Conservation (phyloP, 2,113 vertebrate genomes). For the Calyptommatus sinebrachiatus region DNA sequence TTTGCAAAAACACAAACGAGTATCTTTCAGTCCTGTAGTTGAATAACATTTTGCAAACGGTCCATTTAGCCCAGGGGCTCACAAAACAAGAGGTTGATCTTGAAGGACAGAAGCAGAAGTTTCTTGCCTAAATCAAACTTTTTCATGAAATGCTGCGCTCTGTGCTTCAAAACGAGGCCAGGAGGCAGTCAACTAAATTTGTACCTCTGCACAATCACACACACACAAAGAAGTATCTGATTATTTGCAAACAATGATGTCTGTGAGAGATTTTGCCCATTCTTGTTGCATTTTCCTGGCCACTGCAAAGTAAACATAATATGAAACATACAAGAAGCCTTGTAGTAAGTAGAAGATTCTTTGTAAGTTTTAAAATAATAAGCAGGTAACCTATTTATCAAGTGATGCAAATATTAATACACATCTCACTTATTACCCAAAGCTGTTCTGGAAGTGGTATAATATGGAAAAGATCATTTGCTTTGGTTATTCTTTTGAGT, state of each 20-base stretch:
- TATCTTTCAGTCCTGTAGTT: not conserved
- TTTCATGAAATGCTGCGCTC: not conserved
- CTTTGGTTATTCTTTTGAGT: not conserved
- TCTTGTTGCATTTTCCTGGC: not conserved
- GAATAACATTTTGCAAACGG: slow-evolving; percentile 19
- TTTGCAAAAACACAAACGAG: not conserved
- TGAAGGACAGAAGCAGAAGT: not conserved
- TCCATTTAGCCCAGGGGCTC: slow-evolving; percentile 3
- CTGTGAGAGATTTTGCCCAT: not conserved
- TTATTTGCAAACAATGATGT: not conserved
- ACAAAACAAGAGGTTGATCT: not conserved
- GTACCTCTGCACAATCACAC: not conserved
- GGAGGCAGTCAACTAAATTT: not conserved
- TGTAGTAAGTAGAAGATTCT: not conserved
- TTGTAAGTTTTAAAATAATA: not conserved
- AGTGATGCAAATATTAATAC: not conserved
- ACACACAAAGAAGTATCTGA: not conserved
- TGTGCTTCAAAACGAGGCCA: not conserved
- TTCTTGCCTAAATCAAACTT: not conserved
- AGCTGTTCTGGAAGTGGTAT: not conserved
- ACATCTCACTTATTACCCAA: not conserved
- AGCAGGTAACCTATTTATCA: not conserved
- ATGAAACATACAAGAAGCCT: not conserved
- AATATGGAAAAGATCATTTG: too few species aligned
- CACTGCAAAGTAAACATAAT: not conserved